phyloP scores from a whole-genome alignment of 2,113 vertebrate species.

The Stictonetta naevosa region DNA sequence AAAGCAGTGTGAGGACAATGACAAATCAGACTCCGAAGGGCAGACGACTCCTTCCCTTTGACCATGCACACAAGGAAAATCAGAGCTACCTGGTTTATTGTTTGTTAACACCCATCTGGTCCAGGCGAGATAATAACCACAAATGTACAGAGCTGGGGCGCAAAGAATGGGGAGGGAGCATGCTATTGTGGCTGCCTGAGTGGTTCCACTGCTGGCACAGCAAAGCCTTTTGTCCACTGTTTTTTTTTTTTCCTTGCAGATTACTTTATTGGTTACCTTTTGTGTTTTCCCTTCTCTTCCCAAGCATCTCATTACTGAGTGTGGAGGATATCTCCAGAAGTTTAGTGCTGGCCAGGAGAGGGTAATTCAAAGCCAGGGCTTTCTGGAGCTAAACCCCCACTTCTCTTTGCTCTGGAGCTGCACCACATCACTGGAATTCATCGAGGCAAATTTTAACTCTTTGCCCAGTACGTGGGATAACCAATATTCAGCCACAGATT shows the following conservation, averaged over 20 bases:
- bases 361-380: not conserved
- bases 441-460: not conserved
- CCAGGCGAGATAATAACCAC: slow-evolving; percentile 19
- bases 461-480: not conserved
- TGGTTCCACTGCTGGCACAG: not conserved
- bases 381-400: not conserved
- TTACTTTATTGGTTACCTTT: not conserved
- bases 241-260: not conserved
- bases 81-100: not conserved
- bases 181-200: not conserved
- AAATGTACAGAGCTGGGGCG: not conserved
- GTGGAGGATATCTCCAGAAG: not conserved
- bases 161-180: not conserved
- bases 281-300: not conserved
- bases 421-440: not conserved
- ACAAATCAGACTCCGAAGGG: not conserved
- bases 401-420: not conserved
- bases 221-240: not conserved
- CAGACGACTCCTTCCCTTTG: not conserved
- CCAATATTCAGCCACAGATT: not conserved
- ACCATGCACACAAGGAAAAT: not conserved
- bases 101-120: slow-evolving; percentile 7
- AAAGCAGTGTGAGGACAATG: not conserved
- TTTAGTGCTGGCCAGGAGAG: not conserved
- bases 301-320: not conserved